phyloP scores from a whole-genome alignment of 2,888 invertebrate species.

The Trachelus tabidus region DNA sequence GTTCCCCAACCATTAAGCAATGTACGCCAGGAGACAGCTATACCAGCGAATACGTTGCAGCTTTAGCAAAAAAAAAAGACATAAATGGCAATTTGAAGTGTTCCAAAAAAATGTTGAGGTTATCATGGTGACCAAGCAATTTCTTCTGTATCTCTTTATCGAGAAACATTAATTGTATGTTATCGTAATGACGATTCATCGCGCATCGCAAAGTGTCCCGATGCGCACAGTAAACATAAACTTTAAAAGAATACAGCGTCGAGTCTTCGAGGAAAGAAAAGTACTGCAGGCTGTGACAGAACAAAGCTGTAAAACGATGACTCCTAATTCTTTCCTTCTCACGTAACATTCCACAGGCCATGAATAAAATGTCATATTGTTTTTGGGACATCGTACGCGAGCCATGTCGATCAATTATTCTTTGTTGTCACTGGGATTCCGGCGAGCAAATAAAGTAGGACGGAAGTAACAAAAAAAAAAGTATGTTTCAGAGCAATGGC shows the following conservation, averaged over 20 bases:
- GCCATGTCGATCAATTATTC: neutral
- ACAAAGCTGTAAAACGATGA: neutral
- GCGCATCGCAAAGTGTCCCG: neutral
- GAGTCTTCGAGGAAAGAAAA: neutral
- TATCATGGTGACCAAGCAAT: neutral
- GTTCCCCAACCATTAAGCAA: neutral
- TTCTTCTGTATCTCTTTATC: neutral
- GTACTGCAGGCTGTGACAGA: neutral
- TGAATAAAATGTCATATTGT: neutral
- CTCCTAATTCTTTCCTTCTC: neutral
- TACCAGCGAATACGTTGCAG: neutral
- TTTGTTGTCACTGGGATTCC: neutral
- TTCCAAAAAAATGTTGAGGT: neutral
- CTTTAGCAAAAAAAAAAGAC: neutral
- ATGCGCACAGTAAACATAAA: neutral
- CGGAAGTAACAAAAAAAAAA: neutral
- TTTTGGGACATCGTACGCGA: neutral
- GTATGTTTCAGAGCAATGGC: neutral
- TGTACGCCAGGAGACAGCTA: neutral
- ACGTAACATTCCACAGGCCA: neutral
- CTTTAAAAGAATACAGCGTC: neutral
- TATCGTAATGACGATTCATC: neutral
- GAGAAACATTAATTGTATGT: neutral
- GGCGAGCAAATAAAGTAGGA: neutral
- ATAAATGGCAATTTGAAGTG: neutral